These are phyloP conservation scores for Euzophera pinguis DNA, from an alignment of 2,888 invertebrate genomes.

Conservation along the genomic window DNA sequence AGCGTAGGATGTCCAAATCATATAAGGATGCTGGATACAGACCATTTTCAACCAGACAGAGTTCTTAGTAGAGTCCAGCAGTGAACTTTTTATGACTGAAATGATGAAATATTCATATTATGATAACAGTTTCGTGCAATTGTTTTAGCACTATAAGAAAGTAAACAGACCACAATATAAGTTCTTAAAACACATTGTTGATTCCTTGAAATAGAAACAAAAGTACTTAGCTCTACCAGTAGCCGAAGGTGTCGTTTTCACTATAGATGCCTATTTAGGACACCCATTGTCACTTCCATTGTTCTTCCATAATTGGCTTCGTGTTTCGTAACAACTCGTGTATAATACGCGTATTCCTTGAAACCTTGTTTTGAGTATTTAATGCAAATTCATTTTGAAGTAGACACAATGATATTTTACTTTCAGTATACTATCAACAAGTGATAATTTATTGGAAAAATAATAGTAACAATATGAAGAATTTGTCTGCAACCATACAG, in stretches of 20 bases:
- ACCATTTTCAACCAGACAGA: too few species aligned
- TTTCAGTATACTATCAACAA: too few species aligned
- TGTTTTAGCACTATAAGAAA: not conserved
- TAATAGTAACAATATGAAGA: not conserved
- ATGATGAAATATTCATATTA: too few species aligned
- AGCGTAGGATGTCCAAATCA: too few species aligned
- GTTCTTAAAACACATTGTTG: not conserved
- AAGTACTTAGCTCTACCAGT: slow-evolving; percentile 35
- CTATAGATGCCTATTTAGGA: slow-evolving; percentile 43
- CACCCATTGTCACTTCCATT: slow-evolving; percentile 56
- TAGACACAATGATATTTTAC: too few species aligned
- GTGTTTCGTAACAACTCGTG: slow-evolving; percentile 43
- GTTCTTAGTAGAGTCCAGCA: too few species aligned
- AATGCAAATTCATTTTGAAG: too few species aligned
- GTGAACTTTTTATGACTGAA: too few species aligned
- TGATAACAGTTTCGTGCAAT: not conserved
- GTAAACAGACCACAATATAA: not conserved
- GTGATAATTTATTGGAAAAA: too few species aligned
- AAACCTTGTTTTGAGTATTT: slow-evolving; percentile 11
- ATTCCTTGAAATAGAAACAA: slow-evolving; percentile 41
- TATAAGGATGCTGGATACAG: too few species aligned
- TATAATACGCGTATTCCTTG: slow-evolving; percentile 23
- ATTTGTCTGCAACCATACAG: not conserved
- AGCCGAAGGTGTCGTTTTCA: slow-evolving; percentile 50
- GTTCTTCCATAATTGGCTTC: slow-evolving; percentile 46